phyloP scores from a whole-genome alignment of 2,113 vertebrate species.

The Entomyzon cyanotis region DNA sequence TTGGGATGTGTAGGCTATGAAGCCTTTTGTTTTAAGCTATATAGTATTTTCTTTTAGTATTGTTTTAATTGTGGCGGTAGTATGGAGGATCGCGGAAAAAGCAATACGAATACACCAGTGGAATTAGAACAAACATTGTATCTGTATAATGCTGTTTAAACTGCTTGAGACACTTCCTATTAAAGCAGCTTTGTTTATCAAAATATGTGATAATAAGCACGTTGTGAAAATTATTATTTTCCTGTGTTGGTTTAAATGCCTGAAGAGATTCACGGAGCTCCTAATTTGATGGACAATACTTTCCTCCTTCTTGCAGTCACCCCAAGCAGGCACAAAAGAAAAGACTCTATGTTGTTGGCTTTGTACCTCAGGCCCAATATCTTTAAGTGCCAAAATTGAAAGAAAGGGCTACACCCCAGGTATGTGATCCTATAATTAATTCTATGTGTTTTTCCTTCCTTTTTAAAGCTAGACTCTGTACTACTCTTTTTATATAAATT shows the following conservation, averaged over 20 bases:
- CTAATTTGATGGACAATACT: neutral
- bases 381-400: constrained; percentile 99
- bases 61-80: neutral
- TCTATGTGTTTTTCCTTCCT: neutral
- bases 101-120: neutral
- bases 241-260: neutral
- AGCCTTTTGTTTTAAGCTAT: neutral
- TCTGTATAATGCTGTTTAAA: neutral
- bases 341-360: constrained; percentile 99
- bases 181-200: neutral
- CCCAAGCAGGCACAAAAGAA: constrained; percentile 97
- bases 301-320: constrained; percentile 79
- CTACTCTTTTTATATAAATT: neutral
- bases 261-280: neutral
- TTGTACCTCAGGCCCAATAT: constrained; percentile 99
- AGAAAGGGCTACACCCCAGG: constrained; percentile 98
- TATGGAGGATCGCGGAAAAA: neutral
- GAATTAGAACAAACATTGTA: neutral
- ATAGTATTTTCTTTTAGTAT: neutral
- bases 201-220: neutral
- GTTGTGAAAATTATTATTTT: neutral
- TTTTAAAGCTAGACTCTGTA: neutral
- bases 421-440: constrained; percentile 48
- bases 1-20: neutral
- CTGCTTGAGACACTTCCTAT: neutral